Percentiles rank a stretch among this genome's conserved stretches.
Conservation (phyloP, 2,797 vertebrate species). For the Orestias chungarensis region DNA sequence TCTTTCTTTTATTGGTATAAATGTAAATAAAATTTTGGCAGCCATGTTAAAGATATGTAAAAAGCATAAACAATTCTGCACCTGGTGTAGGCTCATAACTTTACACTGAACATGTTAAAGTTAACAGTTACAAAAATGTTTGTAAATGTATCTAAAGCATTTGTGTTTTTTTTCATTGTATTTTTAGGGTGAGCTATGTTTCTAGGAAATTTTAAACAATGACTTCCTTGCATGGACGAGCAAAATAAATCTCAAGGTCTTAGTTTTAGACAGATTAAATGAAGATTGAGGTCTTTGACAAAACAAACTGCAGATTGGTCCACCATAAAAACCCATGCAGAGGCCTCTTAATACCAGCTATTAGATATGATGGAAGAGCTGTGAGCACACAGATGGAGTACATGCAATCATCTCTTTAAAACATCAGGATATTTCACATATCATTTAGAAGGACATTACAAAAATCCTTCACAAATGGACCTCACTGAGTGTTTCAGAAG, state of each 20-base stretch:
- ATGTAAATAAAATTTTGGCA: conserved; percentile 1
- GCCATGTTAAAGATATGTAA: neutral
- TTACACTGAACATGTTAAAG: neutral
- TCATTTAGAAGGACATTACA: too few species aligned
- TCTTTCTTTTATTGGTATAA: conserved; percentile 32
- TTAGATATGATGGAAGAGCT: neutral
- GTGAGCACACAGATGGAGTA: too few species aligned
- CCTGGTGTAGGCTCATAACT: neutral
- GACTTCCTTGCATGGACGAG: neutral
- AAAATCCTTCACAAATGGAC: too few species aligned
- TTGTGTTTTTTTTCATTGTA: neutral
- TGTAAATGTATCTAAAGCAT: neutral
- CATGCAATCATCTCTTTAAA: too few species aligned
- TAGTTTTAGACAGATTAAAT: neutral
- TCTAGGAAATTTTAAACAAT: neutral
- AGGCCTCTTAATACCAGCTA: too few species aligned
- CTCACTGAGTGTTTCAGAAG: too few species aligned
- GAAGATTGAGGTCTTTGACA: too few species aligned
- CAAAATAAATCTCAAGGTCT: neutral
- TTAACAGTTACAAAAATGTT: neutral
- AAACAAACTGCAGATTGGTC: neutral
- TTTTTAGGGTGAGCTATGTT: neutral
- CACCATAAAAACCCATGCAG: too few species aligned
- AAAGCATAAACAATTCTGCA: neutral
- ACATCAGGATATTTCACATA: too few species aligned